These are phyloP conservation scores for Alsophila aescularia DNA, from an alignment of 2,888 invertebrate genomes.

Conservation along the genomic window DNA sequence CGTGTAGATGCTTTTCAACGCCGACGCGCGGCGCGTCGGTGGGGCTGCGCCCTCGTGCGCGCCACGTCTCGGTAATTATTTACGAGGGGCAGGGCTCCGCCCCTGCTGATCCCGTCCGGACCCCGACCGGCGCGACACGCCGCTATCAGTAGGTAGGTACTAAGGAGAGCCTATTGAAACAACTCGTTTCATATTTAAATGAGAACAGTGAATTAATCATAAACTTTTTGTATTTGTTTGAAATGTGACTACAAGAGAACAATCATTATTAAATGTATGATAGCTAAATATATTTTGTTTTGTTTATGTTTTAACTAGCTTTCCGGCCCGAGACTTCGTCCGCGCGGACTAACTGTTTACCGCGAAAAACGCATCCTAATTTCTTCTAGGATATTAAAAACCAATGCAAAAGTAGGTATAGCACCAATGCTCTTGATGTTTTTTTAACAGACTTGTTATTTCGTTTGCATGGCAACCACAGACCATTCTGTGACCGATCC, in stretches of 20 bases:
- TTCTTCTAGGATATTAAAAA: too few relatives aligned
- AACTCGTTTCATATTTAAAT: conserved; percentile 15
- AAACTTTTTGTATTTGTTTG: background rate
- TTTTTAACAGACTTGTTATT: too few relatives aligned
- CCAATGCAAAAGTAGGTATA: too few relatives aligned
- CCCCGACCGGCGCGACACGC: conserved; percentile 33
- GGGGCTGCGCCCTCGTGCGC: conserved; percentile 62
- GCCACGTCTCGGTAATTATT: conserved; percentile 73
- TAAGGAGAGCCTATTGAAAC: conserved; percentile 6
- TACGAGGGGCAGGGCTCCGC: conserved; percentile 71
- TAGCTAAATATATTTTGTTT: background rate
- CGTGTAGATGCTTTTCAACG: conserved; percentile 32
- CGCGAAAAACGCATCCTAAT: too few relatives aligned
- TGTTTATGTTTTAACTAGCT: background rate
- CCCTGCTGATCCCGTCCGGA: conserved; percentile 48
- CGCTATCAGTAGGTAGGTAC: background rate
- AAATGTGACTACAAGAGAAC: too few relatives aligned
- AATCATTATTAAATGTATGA: too few relatives aligned
- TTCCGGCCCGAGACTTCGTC: too few relatives aligned
- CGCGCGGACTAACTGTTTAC: too few relatives aligned
- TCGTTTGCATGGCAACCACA: too few relatives aligned
- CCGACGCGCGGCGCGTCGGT: conserved; percentile 44
- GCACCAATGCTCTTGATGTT: too few relatives aligned
- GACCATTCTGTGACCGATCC: too few relatives aligned
- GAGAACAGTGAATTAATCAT: conserved; percentile 3